These are phyloP conservation scores for Macropis europaea DNA, from an alignment of 2,888 invertebrate species.

Conservation along the genomic window DNA sequence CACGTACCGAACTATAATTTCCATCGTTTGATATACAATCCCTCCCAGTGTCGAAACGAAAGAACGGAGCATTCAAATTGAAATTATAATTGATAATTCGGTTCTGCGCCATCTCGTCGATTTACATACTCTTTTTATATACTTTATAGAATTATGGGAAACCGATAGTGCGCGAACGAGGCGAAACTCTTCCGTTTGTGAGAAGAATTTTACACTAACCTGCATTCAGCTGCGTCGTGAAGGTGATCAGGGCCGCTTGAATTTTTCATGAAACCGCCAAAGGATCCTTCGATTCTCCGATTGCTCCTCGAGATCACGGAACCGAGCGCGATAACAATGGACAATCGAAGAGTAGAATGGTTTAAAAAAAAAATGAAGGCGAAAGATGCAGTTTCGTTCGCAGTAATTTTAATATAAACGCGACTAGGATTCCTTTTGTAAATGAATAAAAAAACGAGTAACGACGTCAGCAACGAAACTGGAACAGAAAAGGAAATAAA, in stretches of 20 bases:
- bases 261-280: not conserved
- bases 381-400: not conserved
- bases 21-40: constrained; percentile 9
- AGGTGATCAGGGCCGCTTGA: not conserved
- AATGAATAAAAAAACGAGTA: not conserved
- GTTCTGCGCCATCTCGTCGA: too few species aligned
- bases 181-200: too few species aligned
- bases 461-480: constrained; percentile 10
- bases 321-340: not conserved
- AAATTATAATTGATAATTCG: too few species aligned
- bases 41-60: constrained; percentile 2
- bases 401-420: constrained; percentile 15
- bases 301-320: not conserved
- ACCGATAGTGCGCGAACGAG: too few species aligned
- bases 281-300: not conserved
- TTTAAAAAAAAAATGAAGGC: not conserved
- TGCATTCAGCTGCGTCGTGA: not conserved
- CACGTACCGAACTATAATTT: constrained; percentile 28
- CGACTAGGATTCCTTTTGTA: not conserved
- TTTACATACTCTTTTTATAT: too few species aligned
- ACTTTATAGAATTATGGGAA: too few species aligned
- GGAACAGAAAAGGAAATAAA: constrained; percentile 13
- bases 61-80: constrained; percentile 1
- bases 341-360: not conserved
- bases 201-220: too few species aligned